Percentiles rank a stretch among this genome's conserved stretches.
Conservation (phyloP, 2,797 vertebrate species). For the Microctenopoma stevenorrisi region DNA sequence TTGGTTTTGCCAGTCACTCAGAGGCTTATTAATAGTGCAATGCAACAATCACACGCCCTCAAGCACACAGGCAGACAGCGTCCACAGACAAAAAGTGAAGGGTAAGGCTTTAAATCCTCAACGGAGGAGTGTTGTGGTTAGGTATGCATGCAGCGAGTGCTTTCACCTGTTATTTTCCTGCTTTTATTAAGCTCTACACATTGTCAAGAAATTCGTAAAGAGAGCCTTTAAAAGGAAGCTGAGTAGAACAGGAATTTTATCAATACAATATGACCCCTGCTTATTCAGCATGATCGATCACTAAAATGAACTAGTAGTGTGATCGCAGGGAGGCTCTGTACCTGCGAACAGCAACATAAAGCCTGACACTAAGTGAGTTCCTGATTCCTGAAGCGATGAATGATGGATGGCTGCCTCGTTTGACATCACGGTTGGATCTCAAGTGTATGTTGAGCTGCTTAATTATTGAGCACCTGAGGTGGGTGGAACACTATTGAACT, state of each 20-base stretch:
- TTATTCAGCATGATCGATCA: slow-evolving; percentile 27
- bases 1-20: slow-evolving; percentile 79
- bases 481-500: slow-evolving; percentile 48
- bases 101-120: slow-evolving; percentile 47
- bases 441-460: slow-evolving; percentile 60
- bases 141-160: slow-evolving; percentile 1
- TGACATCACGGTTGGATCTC: slow-evolving; percentile 63
- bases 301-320: slow-evolving; percentile 26
- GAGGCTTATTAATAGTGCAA: slow-evolving; percentile 75
- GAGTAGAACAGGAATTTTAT: slow-evolving; percentile 18
- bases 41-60: slow-evolving; percentile 72
- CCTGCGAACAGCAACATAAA: slow-evolving; percentile 4
- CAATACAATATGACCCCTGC: slow-evolving; percentile 32
- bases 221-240: neutral
- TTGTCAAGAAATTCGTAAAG: slow-evolving; percentile 23
- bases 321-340: slow-evolving; percentile 3
- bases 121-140: slow-evolving; percentile 16
- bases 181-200: slow-evolving; percentile 14
- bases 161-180: slow-evolving; percentile 30
- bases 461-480: slow-evolving; percentile 68
- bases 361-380: slow-evolving; percentile 49
- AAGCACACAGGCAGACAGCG: slow-evolving; percentile 65
- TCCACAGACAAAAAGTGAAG: slow-evolving; percentile 56
- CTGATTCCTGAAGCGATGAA: slow-evolving; percentile 64
- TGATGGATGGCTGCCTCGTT: slow-evolving; percentile 66